These are phyloP conservation scores for Anolis sagrei DNA, from an alignment of 2,113 vertebrate species.

Conservation along the genomic window DNA sequence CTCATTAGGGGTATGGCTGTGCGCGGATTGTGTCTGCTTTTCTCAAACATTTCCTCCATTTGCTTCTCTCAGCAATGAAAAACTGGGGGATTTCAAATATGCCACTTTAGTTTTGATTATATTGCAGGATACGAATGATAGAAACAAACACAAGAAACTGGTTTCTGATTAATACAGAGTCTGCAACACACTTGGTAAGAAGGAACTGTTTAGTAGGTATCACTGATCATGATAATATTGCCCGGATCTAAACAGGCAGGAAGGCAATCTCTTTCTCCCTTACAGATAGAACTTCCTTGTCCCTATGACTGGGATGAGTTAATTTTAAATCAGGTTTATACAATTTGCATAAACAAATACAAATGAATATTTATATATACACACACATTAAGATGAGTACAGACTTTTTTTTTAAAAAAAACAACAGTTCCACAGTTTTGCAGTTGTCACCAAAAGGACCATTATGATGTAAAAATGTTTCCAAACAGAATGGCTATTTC, in stretches of 20 bases:
- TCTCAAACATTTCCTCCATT: conserved; percentile 29
- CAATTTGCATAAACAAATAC: neutral
- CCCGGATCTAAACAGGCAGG: neutral
- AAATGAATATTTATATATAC: neutral
- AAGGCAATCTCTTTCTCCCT: neutral
- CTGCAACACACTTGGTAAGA: conserved; percentile 13
- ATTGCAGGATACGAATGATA: conserved; percentile 2
- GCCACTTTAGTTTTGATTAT: neutral
- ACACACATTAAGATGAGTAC: neutral
- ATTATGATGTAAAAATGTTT: conserved; percentile 4
- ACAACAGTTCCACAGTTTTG: neutral
- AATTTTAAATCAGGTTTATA: neutral
- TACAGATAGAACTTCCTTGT: neutral
- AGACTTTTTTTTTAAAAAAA: neutral
- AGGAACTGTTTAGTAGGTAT: neutral
- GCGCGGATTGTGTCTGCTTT: neutral
- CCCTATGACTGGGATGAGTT: neutral
- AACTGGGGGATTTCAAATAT: neutral
- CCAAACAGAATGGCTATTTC: neutral
- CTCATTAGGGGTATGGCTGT: conserved; percentile 28
- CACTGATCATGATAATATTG: neutral
- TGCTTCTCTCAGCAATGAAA: neutral
- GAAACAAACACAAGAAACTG: neutral
- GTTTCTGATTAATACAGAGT: conserved; percentile 1
- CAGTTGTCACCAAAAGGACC: neutral